Evolutionary conservation across 2,888 invertebrate genomes (phyloP).

Genomic region (Octonoba sinensis): DNA sequence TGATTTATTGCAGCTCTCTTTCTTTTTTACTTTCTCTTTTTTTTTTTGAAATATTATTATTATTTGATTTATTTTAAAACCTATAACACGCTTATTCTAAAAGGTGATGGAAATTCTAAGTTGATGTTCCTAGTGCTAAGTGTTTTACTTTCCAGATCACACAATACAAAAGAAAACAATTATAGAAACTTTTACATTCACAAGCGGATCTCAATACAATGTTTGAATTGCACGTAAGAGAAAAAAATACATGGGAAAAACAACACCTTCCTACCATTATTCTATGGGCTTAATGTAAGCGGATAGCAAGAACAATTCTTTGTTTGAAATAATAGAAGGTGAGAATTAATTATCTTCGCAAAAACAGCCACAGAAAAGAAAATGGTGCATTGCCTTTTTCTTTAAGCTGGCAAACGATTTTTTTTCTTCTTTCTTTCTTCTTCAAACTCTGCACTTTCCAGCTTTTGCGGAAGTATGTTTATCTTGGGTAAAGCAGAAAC

Average conservation of each 20-base stretch:
- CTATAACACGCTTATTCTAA: too few species aligned
- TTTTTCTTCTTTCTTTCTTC: background rate
- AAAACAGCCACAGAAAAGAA: constrained; percentile 11
- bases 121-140: too few species aligned
- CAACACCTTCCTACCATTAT: constrained; percentile 1
- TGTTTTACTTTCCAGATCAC: too few species aligned
- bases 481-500: constrained; percentile 17
- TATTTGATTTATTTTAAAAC: too few species aligned
- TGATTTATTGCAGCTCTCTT: too few species aligned
- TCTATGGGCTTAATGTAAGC: too few species aligned
- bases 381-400: constrained; percentile 13
- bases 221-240: background rate
- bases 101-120: too few species aligned
- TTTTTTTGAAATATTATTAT: too few species aligned
- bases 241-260: constrained; percentile 12
- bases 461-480: constrained; percentile 36
- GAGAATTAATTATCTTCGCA: constrained; percentile 17
- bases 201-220: too few species aligned
- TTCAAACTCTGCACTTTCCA: constrained; percentile 2
- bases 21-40: too few species aligned
- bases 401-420: constrained; percentile 5
- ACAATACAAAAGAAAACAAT: too few species aligned
- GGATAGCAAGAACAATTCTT: constrained; percentile 18
- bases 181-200: too few species aligned
- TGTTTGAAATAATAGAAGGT: constrained; percentile 15